A percentile compares a stretch with the other conserved stretches of the same genome.
Conservation (phyloP, 2,113 vertebrate species). For the Recurvirostra avosetta region DNA sequence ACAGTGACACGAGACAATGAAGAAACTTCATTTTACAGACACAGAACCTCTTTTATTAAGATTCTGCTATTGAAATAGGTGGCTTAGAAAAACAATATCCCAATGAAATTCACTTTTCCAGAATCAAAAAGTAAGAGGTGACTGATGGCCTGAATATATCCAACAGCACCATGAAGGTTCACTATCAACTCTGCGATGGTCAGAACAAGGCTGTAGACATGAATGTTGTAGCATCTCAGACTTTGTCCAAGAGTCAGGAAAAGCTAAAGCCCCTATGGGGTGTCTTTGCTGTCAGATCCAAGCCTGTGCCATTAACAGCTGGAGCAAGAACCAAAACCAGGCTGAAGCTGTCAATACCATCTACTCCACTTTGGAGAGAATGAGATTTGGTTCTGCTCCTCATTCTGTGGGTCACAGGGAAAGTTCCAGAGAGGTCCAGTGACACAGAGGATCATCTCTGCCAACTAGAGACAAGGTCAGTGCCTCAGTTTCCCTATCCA, state of each 20-base stretch:
- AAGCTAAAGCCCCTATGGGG: neutral
- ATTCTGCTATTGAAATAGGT: conserved; percentile 26
- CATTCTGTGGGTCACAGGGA: neutral
- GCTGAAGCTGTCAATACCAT: neutral
- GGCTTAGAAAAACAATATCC: conserved; percentile 70
- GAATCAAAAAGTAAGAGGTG: conserved; percentile 68
- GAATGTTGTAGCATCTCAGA: neutral
- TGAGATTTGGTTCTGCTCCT: neutral
- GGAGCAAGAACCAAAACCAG: neutral
- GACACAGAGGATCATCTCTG: neutral
- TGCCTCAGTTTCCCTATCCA: neutral
- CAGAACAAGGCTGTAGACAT: neutral
- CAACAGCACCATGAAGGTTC: conserved; percentile 59
- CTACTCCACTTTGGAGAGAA: neutral
- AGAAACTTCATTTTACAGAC: conserved; percentile 42
- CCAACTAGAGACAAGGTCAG: neutral
- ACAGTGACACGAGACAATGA: conserved; percentile 46
- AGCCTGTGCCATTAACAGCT: neutral
- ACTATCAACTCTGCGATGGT: neutral
- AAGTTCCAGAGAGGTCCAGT: neutral
- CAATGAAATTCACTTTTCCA: conserved; percentile 72
- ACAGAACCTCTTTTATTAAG: conserved; percentile 67
- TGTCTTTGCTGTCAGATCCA: neutral
- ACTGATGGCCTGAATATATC: conserved; percentile 65
- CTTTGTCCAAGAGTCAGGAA: neutral